These are phyloP conservation scores for Formica selysi DNA, from an alignment of 1,140 invertebrate genomes.

Conservation along the genomic window DNA sequence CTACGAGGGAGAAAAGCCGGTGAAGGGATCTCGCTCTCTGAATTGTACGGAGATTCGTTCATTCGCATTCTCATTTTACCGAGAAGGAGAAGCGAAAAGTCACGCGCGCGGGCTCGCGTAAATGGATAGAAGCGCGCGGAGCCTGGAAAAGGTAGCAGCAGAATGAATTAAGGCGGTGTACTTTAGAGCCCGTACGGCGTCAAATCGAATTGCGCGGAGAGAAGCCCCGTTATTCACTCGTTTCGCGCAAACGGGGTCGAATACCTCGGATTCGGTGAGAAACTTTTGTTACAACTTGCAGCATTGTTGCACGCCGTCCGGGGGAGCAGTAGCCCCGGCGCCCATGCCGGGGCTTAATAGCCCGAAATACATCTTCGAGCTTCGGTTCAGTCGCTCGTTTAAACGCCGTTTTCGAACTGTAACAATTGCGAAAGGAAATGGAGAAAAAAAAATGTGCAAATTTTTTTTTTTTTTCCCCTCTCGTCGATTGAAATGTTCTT, in stretches of 20 bases:
- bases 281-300: slow-evolving; percentile 57
- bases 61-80: slow-evolving; percentile 48
- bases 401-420: slow-evolving; percentile 47
- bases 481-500: neutral
- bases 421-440: slow-evolving; percentile 30
- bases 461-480: neutral
- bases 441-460: slow-evolving; percentile 25
- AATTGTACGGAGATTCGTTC: slow-evolving; percentile 64
- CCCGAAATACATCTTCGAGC: slow-evolving; percentile 57
- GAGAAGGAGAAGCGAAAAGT: slow-evolving; percentile 27
- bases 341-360: slow-evolving; percentile 46
- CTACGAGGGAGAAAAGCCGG: slow-evolving; percentile 59
- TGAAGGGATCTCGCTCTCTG: slow-evolving; percentile 55
- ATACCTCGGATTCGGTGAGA: slow-evolving; percentile 50
- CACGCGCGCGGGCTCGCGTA: slow-evolving; percentile 43
- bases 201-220: slow-evolving; percentile 61
- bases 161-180: slow-evolving; percentile 63
- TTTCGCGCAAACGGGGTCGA: slow-evolving; percentile 61
- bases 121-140: slow-evolving; percentile 55
- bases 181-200: slow-evolving; percentile 39
- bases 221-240: slow-evolving; percentile 69
- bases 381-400: slow-evolving; percentile 40
- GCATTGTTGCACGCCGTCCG: slow-evolving; percentile 55
- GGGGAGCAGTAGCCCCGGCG: slow-evolving; percentile 26
- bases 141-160: slow-evolving; percentile 33